phyloP scores from a whole-genome alignment of 2,797 vertebrate species.

The Helarctos malayanus region DNA sequence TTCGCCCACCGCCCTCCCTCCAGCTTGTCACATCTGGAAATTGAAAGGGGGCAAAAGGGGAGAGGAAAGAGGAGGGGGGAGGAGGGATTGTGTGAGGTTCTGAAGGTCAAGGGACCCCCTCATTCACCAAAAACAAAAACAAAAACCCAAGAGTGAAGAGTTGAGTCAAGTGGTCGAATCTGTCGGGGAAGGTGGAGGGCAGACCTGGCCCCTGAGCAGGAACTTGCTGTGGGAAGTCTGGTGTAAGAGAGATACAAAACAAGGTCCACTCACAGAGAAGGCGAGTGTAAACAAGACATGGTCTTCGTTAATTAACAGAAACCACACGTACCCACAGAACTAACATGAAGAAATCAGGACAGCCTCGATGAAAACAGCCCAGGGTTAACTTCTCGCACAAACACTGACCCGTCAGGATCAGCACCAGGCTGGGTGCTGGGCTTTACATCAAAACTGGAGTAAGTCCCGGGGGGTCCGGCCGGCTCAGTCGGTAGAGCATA shows the following conservation, averaged over 20 bases:
- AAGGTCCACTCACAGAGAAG: neutral
- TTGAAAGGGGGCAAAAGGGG: slow-evolving; percentile 58
- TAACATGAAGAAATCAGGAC: neutral
- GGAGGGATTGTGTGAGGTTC: slow-evolving; percentile 65
- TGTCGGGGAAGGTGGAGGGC: neutral
- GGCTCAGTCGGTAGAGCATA: neutral
- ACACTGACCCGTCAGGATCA: accelerated
- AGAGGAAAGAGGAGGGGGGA: neutral
- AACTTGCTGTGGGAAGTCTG: neutral
- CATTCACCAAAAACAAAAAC: neutral
- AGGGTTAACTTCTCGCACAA: neutral
- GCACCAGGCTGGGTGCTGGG: neutral
- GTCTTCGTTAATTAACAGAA: accelerated
- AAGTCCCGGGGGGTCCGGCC: neutral
- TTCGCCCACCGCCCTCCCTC: slow-evolving; percentile 99
- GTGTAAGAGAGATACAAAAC: neutral
- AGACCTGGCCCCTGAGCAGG: neutral
- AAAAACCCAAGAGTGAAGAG: neutral
- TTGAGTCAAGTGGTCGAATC: neutral
- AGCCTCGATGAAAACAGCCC: neutral
- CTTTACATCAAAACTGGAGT: accelerated
- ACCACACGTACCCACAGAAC: neutral
- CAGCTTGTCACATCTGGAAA: slow-evolving; percentile 98
- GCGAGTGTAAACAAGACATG: accelerated
- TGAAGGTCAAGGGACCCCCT: slow-evolving; percentile 60